These are phyloP conservation scores for Kradibia gibbosae DNA, from an alignment of 1,140 invertebrate genomes.

Conservation along the genomic window DNA sequence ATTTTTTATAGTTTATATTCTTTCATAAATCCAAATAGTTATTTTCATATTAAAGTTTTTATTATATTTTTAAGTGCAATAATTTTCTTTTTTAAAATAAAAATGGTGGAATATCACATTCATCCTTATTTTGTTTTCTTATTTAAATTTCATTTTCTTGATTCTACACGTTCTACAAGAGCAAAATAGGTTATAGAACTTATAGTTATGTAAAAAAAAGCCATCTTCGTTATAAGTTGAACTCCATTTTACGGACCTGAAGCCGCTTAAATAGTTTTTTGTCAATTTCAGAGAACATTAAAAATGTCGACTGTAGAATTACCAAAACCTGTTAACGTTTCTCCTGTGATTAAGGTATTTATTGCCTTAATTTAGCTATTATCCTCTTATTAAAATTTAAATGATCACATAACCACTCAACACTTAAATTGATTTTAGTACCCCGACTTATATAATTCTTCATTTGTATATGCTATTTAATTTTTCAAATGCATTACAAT, in stretches of 20 bases:
- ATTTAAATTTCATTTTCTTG: too few relatives aligned
- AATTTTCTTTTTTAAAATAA: not conserved
- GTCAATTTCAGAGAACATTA: not conserved
- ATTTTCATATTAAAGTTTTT: too few relatives aligned
- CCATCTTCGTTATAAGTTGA: not conserved
- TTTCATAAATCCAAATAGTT: too few relatives aligned
- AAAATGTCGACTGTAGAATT: constrained; percentile 65
- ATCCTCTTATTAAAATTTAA: not conserved
- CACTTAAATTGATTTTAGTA: not conserved
- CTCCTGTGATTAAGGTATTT: constrained; percentile 81
- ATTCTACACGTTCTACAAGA: not conserved
- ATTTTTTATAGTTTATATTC: too few relatives aligned
- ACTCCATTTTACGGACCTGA: not conserved
- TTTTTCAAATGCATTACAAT: not conserved
- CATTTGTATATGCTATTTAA: constrained; percentile 10
- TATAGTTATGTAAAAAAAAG: too few relatives aligned
- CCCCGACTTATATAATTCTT: constrained; percentile 43
- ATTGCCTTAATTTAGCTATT: not conserved
- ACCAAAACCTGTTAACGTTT: constrained; percentile 77
- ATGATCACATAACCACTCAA: not conserved
- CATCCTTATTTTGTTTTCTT: not conserved
- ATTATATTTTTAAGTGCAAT: too few relatives aligned
- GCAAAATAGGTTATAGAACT: not conserved
- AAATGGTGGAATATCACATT: not conserved
- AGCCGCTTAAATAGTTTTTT: not conserved